A percentile compares a stretch with the other conserved stretches of the same genome.
phyloP scores from a whole-genome alignment of 1,140 invertebrate species.

The Drosophila yakuba region DNA sequence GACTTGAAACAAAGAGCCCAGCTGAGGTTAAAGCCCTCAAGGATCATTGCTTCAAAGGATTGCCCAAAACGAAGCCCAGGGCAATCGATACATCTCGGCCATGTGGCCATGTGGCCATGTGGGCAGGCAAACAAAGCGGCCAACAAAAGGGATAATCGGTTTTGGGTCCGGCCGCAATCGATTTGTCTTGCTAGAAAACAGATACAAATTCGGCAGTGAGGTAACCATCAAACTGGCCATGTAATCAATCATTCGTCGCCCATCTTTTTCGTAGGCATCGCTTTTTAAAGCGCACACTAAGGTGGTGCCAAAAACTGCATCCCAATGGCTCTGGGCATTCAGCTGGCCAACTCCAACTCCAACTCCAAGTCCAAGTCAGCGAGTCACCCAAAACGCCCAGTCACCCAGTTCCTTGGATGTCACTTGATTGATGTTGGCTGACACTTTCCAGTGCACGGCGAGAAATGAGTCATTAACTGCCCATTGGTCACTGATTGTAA shows the following conservation, averaged over 20 bases:
- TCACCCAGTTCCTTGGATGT: slow-evolving; percentile 19
- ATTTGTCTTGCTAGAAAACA: slow-evolving; percentile 41
- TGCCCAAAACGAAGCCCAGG: background rate
- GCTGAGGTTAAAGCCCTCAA: background rate
- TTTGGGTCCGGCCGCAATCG: slow-evolving; percentile 24
- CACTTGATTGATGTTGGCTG: slow-evolving; percentile 42
- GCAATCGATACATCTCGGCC: slow-evolving; percentile 9
- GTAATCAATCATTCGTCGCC: slow-evolving; percentile 47
- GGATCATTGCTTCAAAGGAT: background rate
- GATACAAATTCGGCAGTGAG: slow-evolving; percentile 18
- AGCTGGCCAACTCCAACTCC: background rate
- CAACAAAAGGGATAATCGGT: slow-evolving; percentile 14
- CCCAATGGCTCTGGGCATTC: background rate
- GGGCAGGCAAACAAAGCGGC: background rate
- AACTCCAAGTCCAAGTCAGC: background rate
- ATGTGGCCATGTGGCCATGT: too few relatives aligned
- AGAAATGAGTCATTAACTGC: background rate
- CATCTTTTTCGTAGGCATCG: background rate
- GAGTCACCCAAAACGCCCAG: slow-evolving; percentile 26
- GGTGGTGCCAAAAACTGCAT: slow-evolving; percentile 4
- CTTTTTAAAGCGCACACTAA: slow-evolving; percentile 29
- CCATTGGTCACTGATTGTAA: background rate
- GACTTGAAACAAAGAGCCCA: background rate
- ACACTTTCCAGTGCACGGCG: background rate
- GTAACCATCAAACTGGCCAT: background rate